Base-by-base conservation (phyloP, 2,113 vertebrate genomes). In the Amphiprion percula region DNA sequence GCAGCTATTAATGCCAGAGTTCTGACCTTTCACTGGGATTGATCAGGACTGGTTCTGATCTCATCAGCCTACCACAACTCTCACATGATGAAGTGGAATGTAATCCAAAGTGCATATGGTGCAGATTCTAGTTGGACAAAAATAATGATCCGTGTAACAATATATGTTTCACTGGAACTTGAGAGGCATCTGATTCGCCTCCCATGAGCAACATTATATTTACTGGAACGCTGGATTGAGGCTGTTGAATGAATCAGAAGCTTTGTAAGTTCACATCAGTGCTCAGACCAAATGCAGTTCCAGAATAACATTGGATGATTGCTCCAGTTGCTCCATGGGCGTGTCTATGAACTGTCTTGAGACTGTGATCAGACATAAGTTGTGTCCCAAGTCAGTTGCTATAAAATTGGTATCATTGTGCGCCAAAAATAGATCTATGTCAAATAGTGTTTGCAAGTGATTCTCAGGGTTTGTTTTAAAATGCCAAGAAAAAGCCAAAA, bases 1-100 rank as follows among this genome's bases (percentile, higher is more conserved):
- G 61, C 72, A 56, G 58, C 67, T 78, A 71, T 60, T 75, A 60
- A 74, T 24, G 67, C 54, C 28, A 1, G 63, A 55, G 68, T 6
- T 66, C 68, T 79, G 79, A 78, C 67, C 66, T 83, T 89, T 75
- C 80, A 80, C 76, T 65, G 61, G 68, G 50, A 83, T 65, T 77
- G 88, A 89, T 92, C 73, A 28, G 55, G 53, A 68, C 72, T 76
- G 72, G 37, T 62, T 73, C 33, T 69, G 44, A 68, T 50, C 59
- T 68, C 68, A 67, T 4, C 30, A 55, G 46, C 56, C 33, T n/a
- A 23, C 49, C 11, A 46, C 12, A 49, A 15, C 69, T 30, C 46
- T 71, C 73, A 85, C 17, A 41, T 78, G 76, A 71, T 63, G 26
- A 44, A 59, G 52, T 62, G 69, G 37, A 74, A 74, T 65, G n/a